Evolutionary conservation across 1,140 invertebrate genomes (phyloP), one percentile per base, ranked within the genome.

Genomic region (Heliothis subflexa): DNA sequence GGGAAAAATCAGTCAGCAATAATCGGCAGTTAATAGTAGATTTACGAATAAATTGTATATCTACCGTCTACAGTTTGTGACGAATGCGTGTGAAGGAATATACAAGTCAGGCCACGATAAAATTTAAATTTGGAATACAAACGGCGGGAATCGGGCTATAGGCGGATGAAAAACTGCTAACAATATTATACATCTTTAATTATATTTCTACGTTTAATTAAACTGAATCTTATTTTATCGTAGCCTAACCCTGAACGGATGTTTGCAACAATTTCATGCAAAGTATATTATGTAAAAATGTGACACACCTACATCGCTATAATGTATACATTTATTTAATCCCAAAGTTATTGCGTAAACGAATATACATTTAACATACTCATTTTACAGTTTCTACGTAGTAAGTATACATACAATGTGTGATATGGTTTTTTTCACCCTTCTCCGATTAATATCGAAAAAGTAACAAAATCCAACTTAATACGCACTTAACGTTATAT

Each of bases 361-460:
- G 66, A 80, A 62, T 72, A 80, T 80, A 80, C 79, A 77, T 80
- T 78, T 77, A 45, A 73, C 57, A 70, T 76, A 76, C 25, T 71
- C 50, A 79, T 78, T 81, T 82, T 77, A 81, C 71, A 84, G 82
- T 74, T 55, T 80, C 82, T 89, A 85, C 78, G 50, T 87, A 86
- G 83, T 86, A 85, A 83, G 84, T 91, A 89, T 85, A 86, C 84
- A 88, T 91, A 91, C 85, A 89, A 88, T 89, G 80, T 88, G 90
- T 93, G 91, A 93, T 93, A 93, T 93, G 91, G 89, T 91, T 85
- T 86, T 86, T 88, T 91, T 81, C 85, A 91, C 88, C 87, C 88
- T 90, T 83, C 33, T 77, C 54, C 73, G 61, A 78, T 73, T 80
- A 84, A 78, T 79, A 81, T 79, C 57, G 21, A 74, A 79, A 85